Percentiles rank a stretch among this genome's conserved stretches.
Conservation (phyloP, 2,888 invertebrate genomes). For the Pollenia griseotomentosa region DNA sequence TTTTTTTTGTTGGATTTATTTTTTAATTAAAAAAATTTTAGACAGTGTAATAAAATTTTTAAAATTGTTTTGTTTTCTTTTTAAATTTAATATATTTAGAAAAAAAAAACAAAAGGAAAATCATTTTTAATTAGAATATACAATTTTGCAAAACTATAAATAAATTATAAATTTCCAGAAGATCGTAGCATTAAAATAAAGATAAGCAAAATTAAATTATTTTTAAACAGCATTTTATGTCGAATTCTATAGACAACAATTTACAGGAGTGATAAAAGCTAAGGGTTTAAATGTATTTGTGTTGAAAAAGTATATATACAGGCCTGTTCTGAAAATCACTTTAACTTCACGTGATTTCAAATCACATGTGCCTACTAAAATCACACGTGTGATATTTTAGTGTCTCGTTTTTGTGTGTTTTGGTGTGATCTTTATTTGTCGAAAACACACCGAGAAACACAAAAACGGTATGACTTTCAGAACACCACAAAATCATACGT, state of each 20-base stretch:
- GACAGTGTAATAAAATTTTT: constrained; percentile 72
- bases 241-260: constrained; percentile 25
- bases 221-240: constrained; percentile 23
- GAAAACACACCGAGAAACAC: too few species aligned
- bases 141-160: constrained; percentile 45
- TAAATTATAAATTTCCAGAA: constrained; percentile 75
- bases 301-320: background rate
- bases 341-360: too few species aligned
- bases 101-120: constrained; percentile 18
- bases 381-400: too few species aligned
- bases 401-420: too few species aligned
- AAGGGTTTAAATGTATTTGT: background rate
- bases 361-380: too few species aligned
- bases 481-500: too few species aligned
- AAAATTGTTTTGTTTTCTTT: background rate
- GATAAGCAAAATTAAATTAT: constrained; percentile 22
- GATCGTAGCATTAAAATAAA: constrained; percentile 56
- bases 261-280: constrained; percentile 5
- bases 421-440: too few species aligned
- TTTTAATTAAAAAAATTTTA: constrained; percentile 13
- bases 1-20: constrained; percentile 49
- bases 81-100: constrained; percentile 13
- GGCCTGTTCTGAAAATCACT: too few species aligned
- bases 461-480: too few species aligned
- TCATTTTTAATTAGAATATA: constrained; percentile 25